Conservation (phyloP, 2,113 vertebrate genomes). For the Ptilonorhynchus violaceus region DNA sequence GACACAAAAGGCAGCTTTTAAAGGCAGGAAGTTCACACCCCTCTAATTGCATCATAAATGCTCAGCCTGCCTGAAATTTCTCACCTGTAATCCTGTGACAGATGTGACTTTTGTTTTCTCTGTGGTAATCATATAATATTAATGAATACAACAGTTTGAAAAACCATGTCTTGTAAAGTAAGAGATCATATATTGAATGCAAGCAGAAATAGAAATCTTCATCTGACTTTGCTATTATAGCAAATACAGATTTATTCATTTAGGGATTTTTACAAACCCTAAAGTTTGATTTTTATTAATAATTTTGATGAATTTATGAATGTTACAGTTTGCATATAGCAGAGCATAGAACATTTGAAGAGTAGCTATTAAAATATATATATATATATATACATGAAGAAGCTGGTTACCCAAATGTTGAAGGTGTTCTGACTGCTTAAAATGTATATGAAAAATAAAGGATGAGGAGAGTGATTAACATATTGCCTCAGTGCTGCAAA, state of each 20-base stretch:
- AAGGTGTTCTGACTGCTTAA: not conserved
- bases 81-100: not conserved
- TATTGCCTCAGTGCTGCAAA: not conserved
- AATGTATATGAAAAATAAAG: not conserved
- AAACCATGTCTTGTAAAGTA: not conserved
- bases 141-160: not conserved
- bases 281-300: not conserved
- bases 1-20: not conserved
- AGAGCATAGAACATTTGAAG: not conserved
- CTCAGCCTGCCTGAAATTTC: not conserved
- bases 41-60: not conserved
- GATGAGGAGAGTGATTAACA: not conserved
- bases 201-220: not conserved
- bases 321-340: not conserved
- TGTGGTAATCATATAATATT: not conserved
- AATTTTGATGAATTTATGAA: not conserved
- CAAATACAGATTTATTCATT: not conserved
- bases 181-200: not conserved
- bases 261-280: not conserved
- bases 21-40: conserved; percentile 3
- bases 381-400: not conserved
- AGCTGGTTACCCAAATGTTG: not conserved
- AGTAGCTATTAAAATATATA: not conserved
- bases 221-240: not conserved
- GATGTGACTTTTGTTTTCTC: conserved; percentile 19